Percentiles rank a stretch among this genome's conserved stretches.
Evolutionary conservation across 2,888 invertebrate species (phyloP).

Genomic region (Cephus spinipes): DNA sequence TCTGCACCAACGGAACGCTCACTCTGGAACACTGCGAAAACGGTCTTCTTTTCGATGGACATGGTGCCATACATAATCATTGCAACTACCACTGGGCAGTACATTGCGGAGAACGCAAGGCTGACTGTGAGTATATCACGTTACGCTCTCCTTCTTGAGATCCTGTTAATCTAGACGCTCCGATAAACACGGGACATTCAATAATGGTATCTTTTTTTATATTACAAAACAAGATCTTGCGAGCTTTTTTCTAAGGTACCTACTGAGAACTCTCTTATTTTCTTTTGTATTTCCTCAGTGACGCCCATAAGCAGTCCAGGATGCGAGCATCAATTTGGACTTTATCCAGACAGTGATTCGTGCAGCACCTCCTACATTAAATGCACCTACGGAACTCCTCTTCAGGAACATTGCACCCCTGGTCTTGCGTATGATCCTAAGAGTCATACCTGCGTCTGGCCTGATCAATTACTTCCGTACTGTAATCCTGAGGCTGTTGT

Average conservation of each 20-base stretch:
- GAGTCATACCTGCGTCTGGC: slow-evolving; percentile 93
- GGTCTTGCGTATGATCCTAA: slow-evolving; percentile 91
- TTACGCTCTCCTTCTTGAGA: slow-evolving; percentile 13
- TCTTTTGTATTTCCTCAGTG: slow-evolving; percentile 69
- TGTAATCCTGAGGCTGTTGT: slow-evolving; percentile 94
- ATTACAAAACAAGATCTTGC: background rate
- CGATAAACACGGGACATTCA: background rate
- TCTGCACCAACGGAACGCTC: slow-evolving; percentile 91
- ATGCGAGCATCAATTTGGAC: slow-evolving; percentile 90
- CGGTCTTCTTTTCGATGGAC: slow-evolving; percentile 90
- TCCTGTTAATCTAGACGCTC: background rate
- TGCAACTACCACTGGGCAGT: slow-evolving; percentile 96
- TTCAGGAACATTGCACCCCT: slow-evolving; percentile 84
- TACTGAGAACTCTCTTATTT: background rate
- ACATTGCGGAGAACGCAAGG: slow-evolving; percentile 84
- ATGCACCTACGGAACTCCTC: slow-evolving; percentile 85
- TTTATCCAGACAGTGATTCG: slow-evolving; percentile 83
- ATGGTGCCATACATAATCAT: slow-evolving; percentile 89
- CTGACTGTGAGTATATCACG: slow-evolving; percentile 76
- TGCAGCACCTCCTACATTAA: slow-evolving; percentile 90
- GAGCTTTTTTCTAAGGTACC: background rate
- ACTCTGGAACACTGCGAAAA: slow-evolving; percentile 93
- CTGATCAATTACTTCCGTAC: slow-evolving; percentile 86
- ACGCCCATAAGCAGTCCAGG: slow-evolving; percentile 84
- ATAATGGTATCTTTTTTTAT: background rate